Percentiles rank a stretch among this genome's conserved stretches.
phyloP scores from a whole-genome alignment of 2,797 vertebrate species.

The Melanotaenia maccullochi region DNA sequence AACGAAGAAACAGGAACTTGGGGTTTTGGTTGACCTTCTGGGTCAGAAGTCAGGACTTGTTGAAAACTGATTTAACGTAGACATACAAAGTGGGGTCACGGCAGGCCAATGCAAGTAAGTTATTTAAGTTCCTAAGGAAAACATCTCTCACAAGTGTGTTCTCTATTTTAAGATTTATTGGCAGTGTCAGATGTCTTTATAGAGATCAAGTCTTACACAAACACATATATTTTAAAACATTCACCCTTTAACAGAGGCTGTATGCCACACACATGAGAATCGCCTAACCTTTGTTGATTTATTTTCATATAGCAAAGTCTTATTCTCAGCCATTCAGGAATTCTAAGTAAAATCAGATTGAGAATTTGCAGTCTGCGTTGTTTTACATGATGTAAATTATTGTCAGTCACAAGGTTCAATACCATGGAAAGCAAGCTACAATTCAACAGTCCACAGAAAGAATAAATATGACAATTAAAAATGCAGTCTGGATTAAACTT shows the following conservation, averaged over 20 bases:
- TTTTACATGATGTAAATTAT: constrained; percentile 74
- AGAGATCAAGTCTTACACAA: constrained; percentile 19
- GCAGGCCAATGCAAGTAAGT: constrained; percentile 26
- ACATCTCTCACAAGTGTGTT: constrained; percentile 16
- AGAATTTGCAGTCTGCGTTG: constrained; percentile 42
- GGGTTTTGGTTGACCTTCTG: constrained; percentile 19
- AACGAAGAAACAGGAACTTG: constrained; percentile 10
- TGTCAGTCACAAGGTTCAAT: constrained; percentile 47
- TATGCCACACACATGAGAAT: neutral
- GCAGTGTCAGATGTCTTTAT: constrained; percentile 18
- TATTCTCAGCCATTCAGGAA: constrained; percentile 56
- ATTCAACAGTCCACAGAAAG: constrained; percentile 75
- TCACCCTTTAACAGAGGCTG: constrained; percentile 4
- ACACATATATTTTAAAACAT: constrained; percentile 1
- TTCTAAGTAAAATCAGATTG: constrained; percentile 58
- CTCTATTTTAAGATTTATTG: constrained; percentile 31
- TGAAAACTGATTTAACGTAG: constrained; percentile 29
- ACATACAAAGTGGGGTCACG: constrained; percentile 23
- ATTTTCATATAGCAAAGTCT: constrained; percentile 34
- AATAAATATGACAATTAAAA: constrained; percentile 55
- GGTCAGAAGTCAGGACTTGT: constrained; percentile 45
- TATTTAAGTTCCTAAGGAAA: constrained; percentile 35
- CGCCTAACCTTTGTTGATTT: constrained; percentile 25
- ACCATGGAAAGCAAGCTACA: constrained; percentile 54
- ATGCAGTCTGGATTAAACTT: constrained; percentile 56